Evolutionary conservation across 2,888 invertebrate species (phyloP).

Genomic region (Hipparchia sbordonii): DNA sequence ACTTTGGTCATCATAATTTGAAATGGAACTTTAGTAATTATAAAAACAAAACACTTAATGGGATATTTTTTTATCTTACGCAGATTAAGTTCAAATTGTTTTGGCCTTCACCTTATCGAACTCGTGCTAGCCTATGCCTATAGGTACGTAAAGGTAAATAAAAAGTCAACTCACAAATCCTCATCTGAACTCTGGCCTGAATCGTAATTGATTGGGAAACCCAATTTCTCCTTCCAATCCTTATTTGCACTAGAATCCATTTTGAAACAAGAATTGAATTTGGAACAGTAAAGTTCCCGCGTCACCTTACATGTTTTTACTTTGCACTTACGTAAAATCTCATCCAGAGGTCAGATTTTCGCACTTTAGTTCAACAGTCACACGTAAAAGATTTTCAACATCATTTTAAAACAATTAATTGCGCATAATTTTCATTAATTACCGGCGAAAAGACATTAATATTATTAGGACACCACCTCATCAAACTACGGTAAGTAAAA

Average conservation of each 20-base stretch:
- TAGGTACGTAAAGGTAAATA: conserved; percentile 23
- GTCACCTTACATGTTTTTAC: conserved; percentile 40
- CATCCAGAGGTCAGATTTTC: conserved; percentile 5
- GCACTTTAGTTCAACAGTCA: not conserved
- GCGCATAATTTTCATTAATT: conserved; percentile 29
- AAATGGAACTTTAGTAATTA: not conserved
- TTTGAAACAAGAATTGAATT: conserved; percentile 42
- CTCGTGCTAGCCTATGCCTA: conserved; percentile 23
- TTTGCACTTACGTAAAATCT: conserved; percentile 26
- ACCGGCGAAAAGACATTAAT: conserved; percentile 34
- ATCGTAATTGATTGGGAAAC: conserved; percentile 77
- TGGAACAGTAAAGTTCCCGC: conserved; percentile 28
- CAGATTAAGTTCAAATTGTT: conserved; percentile 16
- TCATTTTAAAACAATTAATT: conserved; percentile 22
- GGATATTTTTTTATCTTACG: not conserved
- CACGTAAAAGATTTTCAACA: conserved; percentile 1
- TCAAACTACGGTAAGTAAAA: conserved; percentile 29
- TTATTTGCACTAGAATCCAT: conserved; percentile 68
- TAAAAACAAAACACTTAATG: not conserved
- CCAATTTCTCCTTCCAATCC: conserved; percentile 78
- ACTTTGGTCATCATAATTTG: not conserved
- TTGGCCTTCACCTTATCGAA: conserved; percentile 32
- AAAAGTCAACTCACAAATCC: conserved; percentile 67
- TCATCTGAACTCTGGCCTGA: conserved; percentile 77
- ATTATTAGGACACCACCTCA: conserved; percentile 31